Evolutionary conservation across 2,113 vertebrate genomes (phyloP), one percentile per base, ranked within the genome.

Genomic region (Phycodurus eques): DNA sequence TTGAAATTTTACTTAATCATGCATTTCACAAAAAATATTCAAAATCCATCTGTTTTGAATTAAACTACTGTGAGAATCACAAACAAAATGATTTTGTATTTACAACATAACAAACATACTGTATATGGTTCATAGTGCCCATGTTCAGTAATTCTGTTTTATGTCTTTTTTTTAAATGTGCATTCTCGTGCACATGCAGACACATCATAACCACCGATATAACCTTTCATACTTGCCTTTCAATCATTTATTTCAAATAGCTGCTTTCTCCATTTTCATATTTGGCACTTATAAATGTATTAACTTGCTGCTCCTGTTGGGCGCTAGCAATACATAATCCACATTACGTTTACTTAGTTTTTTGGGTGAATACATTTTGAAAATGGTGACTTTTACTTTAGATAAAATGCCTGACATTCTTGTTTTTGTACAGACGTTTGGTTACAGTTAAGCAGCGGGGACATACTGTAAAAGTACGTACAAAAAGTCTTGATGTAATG

Each of bases 241-340:
- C 63, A 69, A 53, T 74, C 12, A 73, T 71, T 82, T 71, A 67
- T 60, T 71, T 61, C 22, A 79, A 74, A 68, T 39, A 63, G 59
- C 31, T 74, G 22, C 72, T 73, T 72, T 51, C 53, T 56, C 20
- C 27, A 68, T 78, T 76, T 67, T 56, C 33, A 13, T 59, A 59
- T 43, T 35, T 75, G 27, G 33, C 71, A 44, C 27, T 44, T 57
- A 46, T 64, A 43, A 14, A 60, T 22, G 22, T 68, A 31, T 81
- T 56, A 71, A 44, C 42, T 27, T 35, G 15, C 12, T 68, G 67
- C 31, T 68, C n/a, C 5, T 54, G n/a, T 54, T 68, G 22, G 17
- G 19, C 31, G 20, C 19, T 53, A 54, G 33, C 49, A 68, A 20
- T 68, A 35, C 31, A 68, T 35, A 53, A 67, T 33, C 19, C n/a